phyloP scores from a whole-genome alignment of 2,888 invertebrate genomes.

The Lutraria lutraria region DNA sequence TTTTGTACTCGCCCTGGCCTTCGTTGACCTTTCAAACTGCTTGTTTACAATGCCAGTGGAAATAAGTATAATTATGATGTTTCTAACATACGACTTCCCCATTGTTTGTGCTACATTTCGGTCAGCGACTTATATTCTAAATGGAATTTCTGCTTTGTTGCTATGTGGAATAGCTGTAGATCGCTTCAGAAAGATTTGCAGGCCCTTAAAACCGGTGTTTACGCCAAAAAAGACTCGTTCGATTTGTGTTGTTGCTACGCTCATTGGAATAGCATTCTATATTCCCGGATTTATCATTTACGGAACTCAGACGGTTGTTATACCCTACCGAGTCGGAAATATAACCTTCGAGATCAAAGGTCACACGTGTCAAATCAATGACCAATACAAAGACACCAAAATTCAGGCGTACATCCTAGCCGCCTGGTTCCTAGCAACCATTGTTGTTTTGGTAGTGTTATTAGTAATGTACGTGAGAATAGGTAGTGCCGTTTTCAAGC shows the following conservation, averaged over 20 bases:
- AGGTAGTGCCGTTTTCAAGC: constrained; percentile 57
- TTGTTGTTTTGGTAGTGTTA: constrained; percentile 54
- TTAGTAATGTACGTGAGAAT: constrained; percentile 62
- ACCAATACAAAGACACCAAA: constrained; percentile 46
- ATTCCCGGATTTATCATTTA: constrained; percentile 68
- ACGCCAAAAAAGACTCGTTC: constrained; percentile 63
- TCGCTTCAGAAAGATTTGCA: constrained; percentile 71
- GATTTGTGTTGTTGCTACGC: constrained; percentile 56
- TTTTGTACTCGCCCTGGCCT: constrained; percentile 67
- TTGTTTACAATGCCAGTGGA: constrained; percentile 68
- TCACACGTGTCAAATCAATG: constrained; percentile 60
- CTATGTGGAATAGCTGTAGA: constrained; percentile 69
- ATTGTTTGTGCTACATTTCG: constrained; percentile 51
- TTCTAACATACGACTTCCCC: constrained; percentile 58
- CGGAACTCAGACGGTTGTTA: constrained; percentile 59
- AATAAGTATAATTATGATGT: constrained; percentile 59
- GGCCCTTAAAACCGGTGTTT: constrained; percentile 68
- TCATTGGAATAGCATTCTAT: constrained; percentile 63
- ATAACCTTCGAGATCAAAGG: constrained; percentile 26
- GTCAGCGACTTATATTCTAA: constrained; percentile 62
- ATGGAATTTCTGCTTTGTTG: constrained; percentile 65
- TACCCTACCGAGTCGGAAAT: constrained; percentile 31
- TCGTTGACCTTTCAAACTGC: constrained; percentile 71
- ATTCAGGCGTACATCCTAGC: constrained; percentile 38
- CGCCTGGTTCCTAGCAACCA: constrained; percentile 60